Base-by-base conservation (phyloP, 1,140 invertebrate genomes). In the Acromyrmex echinatior region DNA sequence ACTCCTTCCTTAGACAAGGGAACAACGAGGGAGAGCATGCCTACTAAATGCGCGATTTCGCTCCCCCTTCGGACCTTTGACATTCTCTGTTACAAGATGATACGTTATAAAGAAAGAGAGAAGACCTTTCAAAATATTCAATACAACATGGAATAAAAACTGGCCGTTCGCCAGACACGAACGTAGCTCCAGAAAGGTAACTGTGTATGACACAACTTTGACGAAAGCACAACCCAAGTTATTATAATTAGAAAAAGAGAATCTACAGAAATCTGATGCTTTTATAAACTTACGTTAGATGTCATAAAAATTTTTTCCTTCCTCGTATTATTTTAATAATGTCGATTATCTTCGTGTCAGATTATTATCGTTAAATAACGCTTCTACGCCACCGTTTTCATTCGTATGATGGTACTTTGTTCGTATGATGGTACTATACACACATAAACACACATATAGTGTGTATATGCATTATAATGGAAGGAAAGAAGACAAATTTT, bases 111-210 rank as follows among this genome's bases (percentile, higher is more conserved):
- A 70, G 5, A 51, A 51, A 70, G 6, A 25, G 39, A 51, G 0
- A n/a, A 70, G 10, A 68, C 12, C 65, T 68, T 66, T 21, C 5
- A 16, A 70, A 70, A 51, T 51, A 70, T 70, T 70, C 45, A 28
- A 25, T 25, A 28, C 14, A 68, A 68, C n/a, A 21, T n/a, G n/a
- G 2, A 21, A 68, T 45, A 21, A 49, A 51, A 49, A 70, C n/a
- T 45, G n/a, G n/a, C 9, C 5, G 35, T 45, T 68, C 5, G n/a
- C n/a, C 66, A 49, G 12, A 68, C 39, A 16, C 49, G 16, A 49
- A n/a, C n/a, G 1, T 68, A 45, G 3, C 2, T n/a, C 6, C 12
- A n/a, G n/a, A 6, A 25, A 70, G n/a, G 6, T 21, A 7, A 21
- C 45, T 49, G 18, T 66, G 18, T 12, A 2, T 21, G 6, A 25